Conservation (phyloP, 53 echinoderm and acorn worm genomes). For the Pentamera pediparva region DNA sequence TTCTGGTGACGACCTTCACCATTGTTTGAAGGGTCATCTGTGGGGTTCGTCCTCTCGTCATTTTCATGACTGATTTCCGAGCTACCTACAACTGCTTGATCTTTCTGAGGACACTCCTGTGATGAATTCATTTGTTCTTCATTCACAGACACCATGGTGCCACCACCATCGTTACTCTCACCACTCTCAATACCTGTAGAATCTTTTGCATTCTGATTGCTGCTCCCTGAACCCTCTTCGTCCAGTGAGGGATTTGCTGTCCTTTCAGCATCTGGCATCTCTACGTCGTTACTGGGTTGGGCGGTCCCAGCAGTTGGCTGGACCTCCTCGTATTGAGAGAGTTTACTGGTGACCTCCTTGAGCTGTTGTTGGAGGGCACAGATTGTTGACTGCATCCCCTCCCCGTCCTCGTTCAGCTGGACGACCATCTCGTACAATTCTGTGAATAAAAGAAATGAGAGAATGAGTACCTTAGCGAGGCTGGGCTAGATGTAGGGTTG, state of each 20-base stretch:
- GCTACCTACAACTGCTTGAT: too few species aligned
- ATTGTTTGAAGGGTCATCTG: too few species aligned
- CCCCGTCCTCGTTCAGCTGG: conserved; percentile 91
- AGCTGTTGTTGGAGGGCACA: conserved; percentile 92
- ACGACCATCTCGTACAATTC: conserved; percentile 99
- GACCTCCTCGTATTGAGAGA: conserved; percentile 29
- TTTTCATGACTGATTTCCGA: too few species aligned
- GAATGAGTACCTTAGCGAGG: too few species aligned
- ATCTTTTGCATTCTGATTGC: background rate
- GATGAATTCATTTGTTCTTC: background rate
- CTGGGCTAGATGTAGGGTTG: too few species aligned
- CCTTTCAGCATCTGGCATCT: conserved; percentile 5
- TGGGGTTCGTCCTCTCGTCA: too few species aligned
- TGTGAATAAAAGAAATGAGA: conserved; percentile 30
- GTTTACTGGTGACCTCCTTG: conserved; percentile 65
- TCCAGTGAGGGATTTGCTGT: background rate
- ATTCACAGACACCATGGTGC: background rate
- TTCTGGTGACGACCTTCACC: too few species aligned
- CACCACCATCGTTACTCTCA: background rate
- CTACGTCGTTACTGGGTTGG: background rate
- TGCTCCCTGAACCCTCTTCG: background rate
- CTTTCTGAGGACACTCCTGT: background rate
- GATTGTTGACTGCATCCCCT: conserved; percentile 98
- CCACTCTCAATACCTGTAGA: background rate
- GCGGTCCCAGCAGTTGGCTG: background rate